A percentile compares a stretch with the other conserved stretches of the same genome.
These are phyloP conservation scores for Macquaria australasica DNA, from an alignment of 2,113 vertebrate genomes.

Conservation along the genomic window DNA sequence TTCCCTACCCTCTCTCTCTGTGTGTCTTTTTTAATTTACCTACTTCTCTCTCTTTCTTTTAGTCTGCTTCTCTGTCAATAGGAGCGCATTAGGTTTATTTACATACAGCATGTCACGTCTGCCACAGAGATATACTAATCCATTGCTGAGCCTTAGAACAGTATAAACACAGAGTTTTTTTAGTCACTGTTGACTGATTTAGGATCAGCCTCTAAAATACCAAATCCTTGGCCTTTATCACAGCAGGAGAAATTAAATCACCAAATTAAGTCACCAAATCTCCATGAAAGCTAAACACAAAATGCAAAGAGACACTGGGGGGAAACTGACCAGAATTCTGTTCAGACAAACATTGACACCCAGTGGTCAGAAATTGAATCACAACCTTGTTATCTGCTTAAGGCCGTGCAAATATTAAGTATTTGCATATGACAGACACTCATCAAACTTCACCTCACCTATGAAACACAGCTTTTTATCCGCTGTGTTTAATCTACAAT, in stretches of 20 bases:
- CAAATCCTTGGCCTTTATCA: constrained; percentile 38
- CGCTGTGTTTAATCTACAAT: too few relatives aligned
- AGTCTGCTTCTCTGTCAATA: constrained; percentile 31
- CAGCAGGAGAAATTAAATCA: constrained; percentile 52
- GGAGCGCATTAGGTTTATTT: constrained; percentile 43
- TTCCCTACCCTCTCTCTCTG: constrained; percentile 9
- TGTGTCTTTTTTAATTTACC: constrained; percentile 23
- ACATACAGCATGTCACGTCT: constrained; percentile 59
- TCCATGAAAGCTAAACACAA: constrained; percentile 29
- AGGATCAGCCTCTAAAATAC: constrained; percentile 39
- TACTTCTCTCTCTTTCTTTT: constrained; percentile 18
- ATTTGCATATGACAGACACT: constrained; percentile 4
- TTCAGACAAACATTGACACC: constrained; percentile 68
- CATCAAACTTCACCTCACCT: neutral
- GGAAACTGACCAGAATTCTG: neutral
- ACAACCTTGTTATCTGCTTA: neutral
- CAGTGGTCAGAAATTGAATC: constrained; percentile 43
- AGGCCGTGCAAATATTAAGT: neutral
- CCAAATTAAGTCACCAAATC: constrained; percentile 47
- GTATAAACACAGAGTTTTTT: constrained; percentile 47
- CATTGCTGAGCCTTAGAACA: constrained; percentile 41
- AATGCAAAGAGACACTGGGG: neutral
- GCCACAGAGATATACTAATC: constrained; percentile 52
- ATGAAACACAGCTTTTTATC: neutral
- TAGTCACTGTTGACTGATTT: constrained; percentile 51